Evolutionary conservation across 53 echinoderm and acorn worm species (phyloP).

Genomic region (Glandiceps talaboti): DNA sequence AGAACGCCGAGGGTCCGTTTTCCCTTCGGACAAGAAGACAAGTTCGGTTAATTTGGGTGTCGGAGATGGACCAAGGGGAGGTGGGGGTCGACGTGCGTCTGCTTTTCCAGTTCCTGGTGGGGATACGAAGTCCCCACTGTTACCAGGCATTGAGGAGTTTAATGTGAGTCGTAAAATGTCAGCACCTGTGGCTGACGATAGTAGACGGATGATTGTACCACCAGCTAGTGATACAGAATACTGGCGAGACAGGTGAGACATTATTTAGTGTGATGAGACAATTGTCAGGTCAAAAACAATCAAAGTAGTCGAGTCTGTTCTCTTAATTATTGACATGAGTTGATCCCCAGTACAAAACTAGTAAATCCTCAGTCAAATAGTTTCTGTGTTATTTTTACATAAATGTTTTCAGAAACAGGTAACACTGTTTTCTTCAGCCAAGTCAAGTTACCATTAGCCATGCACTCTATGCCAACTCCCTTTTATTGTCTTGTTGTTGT

Average conservation of each 20-base stretch:
- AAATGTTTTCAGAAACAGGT: no score
- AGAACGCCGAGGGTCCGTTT: not conserved
- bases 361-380: no score
- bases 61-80: not conserved
- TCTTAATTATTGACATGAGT: no score
- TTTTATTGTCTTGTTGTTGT: no score
- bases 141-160: not conserved
- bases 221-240: not conserved
- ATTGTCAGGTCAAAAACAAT: no score
- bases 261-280: no score
- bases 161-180: not conserved
- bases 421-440: no score
- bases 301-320: no score
- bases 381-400: no score
- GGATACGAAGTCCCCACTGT: not conserved
- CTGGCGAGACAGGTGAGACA: not conserved
- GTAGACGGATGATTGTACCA: not conserved
- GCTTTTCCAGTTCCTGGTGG: not conserved
- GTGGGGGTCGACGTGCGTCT: not conserved
- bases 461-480: no score
- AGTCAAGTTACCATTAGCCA: no score
- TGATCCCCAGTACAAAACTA: no score
- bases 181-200: not conserved
- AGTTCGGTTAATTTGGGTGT: not conserved
- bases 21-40: conserved; percentile 4